phyloP scores from a whole-genome alignment of 1,140 invertebrate genomes.

The Hypsibius dujardini region DNA sequence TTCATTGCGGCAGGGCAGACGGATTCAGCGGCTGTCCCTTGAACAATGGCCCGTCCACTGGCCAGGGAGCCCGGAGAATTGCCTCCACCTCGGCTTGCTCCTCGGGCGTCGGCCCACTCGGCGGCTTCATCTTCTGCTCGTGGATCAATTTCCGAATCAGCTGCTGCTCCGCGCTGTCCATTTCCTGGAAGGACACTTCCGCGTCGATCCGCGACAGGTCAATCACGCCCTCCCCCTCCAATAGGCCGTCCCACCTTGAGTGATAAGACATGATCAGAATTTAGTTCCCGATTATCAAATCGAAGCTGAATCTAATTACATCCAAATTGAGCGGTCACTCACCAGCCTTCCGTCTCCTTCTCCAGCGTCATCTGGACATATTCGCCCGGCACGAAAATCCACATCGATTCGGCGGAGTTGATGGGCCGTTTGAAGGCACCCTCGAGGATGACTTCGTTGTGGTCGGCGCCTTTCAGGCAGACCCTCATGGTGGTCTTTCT shows the following conservation, averaged over 20 bases:
- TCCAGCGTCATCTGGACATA: conserved; percentile 51
- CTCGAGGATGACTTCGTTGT: conserved; percentile 37
- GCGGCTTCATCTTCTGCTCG: conserved; percentile 49
- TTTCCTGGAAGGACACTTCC: conserved; percentile 53
- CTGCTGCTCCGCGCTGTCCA: conserved; percentile 55
- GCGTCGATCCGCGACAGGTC: conserved; percentile 58
- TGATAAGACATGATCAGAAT: too few species aligned
- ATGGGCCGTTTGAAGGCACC: conserved; percentile 48
- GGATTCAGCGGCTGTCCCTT: conserved; percentile 60
- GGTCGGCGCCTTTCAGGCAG: conserved; percentile 24
- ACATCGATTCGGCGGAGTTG: conserved; percentile 53
- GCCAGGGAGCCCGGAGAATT: conserved; percentile 56
- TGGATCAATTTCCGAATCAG: conserved; percentile 64
- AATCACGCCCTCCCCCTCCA: conserved; percentile 50
- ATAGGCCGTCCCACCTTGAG: conserved; percentile 62
- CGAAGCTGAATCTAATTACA: too few species aligned
- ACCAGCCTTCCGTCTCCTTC: conserved; percentile 36
- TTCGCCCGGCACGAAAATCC: conserved; percentile 55
- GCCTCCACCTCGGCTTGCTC: conserved; percentile 42
- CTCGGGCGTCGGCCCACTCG: conserved; percentile 44
- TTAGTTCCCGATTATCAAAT: too few species aligned
- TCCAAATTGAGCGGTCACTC: conserved; percentile 26
- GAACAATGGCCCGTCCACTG: conserved; percentile 65
- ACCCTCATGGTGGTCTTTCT: conserved; percentile 39
- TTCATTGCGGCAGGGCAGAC: too few species aligned